phyloP scores from a whole-genome alignment of 2,888 invertebrate species.

The Entomobrya proxima region DNA sequence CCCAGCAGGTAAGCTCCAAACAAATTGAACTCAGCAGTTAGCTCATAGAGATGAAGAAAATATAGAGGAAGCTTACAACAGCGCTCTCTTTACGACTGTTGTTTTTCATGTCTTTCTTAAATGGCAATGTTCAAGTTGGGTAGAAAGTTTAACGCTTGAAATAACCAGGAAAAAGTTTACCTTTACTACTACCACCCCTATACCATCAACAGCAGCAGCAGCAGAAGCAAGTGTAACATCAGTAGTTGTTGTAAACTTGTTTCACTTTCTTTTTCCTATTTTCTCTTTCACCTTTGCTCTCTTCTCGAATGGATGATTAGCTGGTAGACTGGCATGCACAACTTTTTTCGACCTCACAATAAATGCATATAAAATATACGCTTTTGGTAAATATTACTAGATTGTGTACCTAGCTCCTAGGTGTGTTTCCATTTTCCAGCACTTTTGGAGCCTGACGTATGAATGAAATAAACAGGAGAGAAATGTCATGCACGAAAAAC shows the following conservation, averaged over 20 bases:
- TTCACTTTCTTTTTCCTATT: slow-evolving; percentile 40
- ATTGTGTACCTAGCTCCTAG: too few relatives aligned
- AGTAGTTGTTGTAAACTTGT: slow-evolving; percentile 40
- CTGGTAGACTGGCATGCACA: slow-evolving; percentile 1
- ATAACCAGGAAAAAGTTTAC: slow-evolving; percentile 6
- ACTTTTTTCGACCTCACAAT: neutral
- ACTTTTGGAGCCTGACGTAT: too few relatives aligned
- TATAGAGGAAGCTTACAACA: neutral
- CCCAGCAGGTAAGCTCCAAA: neutral
- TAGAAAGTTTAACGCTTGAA: slow-evolving; percentile 35
- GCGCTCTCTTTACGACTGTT: slow-evolving; percentile 33
- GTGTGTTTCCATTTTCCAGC: too few relatives aligned
- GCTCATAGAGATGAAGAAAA: neutral
- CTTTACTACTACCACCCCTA: slow-evolving; percentile 8
- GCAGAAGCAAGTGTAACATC: neutral
- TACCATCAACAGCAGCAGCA: neutral
- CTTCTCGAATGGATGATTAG: slow-evolving; percentile 43
- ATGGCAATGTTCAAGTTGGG: slow-evolving; percentile 32
- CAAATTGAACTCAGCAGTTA: neutral
- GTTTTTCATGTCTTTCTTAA: slow-evolving; percentile 56
- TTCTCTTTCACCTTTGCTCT: slow-evolving; percentile 32
- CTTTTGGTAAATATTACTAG: neutral
- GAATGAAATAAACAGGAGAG: too few relatives aligned
- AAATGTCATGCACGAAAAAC: too few relatives aligned
- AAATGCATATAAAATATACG: neutral